Conservation (phyloP, 2,113 vertebrate genomes). For the Myotis brandtii region DNA sequence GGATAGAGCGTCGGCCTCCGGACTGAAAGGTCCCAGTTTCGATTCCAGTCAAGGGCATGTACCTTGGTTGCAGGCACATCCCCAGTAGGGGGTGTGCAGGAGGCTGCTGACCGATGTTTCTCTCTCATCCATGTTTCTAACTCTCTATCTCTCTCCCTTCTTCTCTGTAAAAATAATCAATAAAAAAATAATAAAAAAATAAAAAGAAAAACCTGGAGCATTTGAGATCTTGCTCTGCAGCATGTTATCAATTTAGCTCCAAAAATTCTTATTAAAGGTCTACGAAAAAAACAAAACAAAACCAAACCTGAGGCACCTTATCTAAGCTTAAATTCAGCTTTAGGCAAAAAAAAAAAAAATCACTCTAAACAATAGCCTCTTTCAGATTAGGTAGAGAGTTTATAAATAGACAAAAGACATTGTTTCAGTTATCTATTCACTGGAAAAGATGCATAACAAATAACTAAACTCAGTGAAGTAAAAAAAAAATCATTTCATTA, state of each 20-base stretch:
- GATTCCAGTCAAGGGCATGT: no score
- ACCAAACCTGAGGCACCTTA: not conserved
- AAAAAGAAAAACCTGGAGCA: not conserved
- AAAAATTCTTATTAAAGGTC: not conserved
- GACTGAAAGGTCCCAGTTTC: no score
- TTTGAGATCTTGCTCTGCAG: not conserved
- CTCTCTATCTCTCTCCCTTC: no score
- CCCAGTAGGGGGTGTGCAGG: no score
- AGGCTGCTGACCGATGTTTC: no score
- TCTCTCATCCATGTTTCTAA: no score
- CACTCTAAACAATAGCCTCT: not conserved
- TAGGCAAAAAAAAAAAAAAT: not conserved
- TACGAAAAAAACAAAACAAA: not conserved
- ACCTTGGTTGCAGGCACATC: no score
- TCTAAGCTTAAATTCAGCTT: not conserved
- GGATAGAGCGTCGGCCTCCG: no score
- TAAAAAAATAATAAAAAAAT: not conserved
- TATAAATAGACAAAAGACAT: not conserved
- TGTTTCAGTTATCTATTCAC: not conserved
- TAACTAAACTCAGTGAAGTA: not conserved
- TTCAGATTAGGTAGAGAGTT: not conserved
- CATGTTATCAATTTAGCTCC: not conserved
- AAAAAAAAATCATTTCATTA: slow-evolving; percentile 28
- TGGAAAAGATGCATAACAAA: not conserved
- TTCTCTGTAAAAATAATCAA: no score